phyloP scores from a whole-genome alignment of 1,140 invertebrate species.

The Elymnias hypermnestra region DNA sequence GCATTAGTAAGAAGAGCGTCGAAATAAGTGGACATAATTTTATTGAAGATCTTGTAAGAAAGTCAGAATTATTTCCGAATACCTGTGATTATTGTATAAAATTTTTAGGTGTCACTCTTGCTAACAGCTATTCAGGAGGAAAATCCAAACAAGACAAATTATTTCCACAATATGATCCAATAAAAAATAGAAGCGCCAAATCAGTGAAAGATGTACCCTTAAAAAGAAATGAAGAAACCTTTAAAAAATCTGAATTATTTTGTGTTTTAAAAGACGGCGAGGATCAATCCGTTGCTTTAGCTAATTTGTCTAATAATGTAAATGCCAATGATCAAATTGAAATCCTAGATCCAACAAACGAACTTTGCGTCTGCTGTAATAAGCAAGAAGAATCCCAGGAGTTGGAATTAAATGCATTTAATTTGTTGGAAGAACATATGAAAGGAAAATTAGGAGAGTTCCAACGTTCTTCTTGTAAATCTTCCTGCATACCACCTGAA shows the following conservation, averaged over 20 bases:
- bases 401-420: constrained; percentile 57
- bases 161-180: neutral
- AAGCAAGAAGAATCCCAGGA: constrained; percentile 36
- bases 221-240: neutral
- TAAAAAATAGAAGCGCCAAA: too few species aligned
- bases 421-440: constrained; percentile 54
- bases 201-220: too few species aligned
- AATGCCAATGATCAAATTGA: neutral
- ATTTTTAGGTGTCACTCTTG: constrained; percentile 53
- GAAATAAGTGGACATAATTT: constrained; percentile 12
- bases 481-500: constrained; percentile 28
- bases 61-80: constrained; percentile 24
- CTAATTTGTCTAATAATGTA: neutral
- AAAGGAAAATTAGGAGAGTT: constrained; percentile 46
- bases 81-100: constrained; percentile 39
- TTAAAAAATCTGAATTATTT: neutral
- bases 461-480: constrained; percentile 28
- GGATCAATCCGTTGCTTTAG: neutral
- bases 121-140: constrained; percentile 14
- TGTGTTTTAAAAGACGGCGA: neutral
- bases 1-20: neutral
- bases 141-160: neutral
- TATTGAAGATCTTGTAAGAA: constrained; percentile 21
- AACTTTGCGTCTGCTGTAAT: constrained; percentile 48
- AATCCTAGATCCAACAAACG: constrained; percentile 8